Percentiles rank a stretch among this genome's conserved stretches.
Conservation (phyloP, 2,113 vertebrate genomes). For the Leucopsar rothschildi region DNA sequence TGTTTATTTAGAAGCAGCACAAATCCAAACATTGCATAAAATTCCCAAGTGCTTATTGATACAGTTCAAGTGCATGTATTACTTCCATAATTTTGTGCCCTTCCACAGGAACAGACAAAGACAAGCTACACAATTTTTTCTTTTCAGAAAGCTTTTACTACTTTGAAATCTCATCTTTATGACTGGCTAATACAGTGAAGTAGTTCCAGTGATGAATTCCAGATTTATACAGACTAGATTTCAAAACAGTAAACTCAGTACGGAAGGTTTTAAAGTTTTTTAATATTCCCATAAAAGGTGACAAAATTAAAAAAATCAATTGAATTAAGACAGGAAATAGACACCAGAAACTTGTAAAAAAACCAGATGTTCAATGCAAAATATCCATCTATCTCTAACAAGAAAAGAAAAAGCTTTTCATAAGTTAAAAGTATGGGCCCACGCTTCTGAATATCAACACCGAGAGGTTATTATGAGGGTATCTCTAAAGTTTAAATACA, state of each 20-base stretch:
- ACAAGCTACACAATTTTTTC: neutral
- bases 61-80: neutral
- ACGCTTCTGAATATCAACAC: neutral
- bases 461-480: neutral
- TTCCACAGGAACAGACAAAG: neutral
- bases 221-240: neutral
- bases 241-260: neutral
- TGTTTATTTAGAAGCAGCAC: neutral
- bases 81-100: neutral
- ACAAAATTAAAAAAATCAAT: neutral
- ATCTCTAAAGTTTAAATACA: neutral
- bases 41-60: neutral
- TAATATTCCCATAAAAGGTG: neutral
- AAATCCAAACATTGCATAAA: neutral
- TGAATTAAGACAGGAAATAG: neutral
- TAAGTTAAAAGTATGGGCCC: neutral
- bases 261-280: neutral
- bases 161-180: neutral
- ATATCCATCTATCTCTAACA: neutral
- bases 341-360: neutral
- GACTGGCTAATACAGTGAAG: neutral
- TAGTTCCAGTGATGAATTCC: neutral
- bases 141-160: neutral
- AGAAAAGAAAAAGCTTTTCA: neutral
- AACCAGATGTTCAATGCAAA: neutral